Evolutionary conservation across 1,140 invertebrate genomes (phyloP).

Genomic region (Eumeta japonica): DNA sequence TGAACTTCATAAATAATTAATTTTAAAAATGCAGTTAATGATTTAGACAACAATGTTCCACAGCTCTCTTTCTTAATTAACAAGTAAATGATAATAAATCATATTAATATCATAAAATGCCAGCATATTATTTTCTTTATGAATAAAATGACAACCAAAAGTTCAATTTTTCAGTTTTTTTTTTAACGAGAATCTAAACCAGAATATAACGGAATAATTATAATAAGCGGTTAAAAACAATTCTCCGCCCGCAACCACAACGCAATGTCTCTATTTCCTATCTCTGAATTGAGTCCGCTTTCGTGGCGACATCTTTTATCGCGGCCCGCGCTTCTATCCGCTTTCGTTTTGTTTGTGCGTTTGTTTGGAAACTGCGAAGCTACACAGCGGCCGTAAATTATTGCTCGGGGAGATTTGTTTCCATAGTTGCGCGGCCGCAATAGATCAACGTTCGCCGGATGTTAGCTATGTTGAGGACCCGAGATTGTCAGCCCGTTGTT

Average conservation of each 20-base stretch:
- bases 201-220: too few relatives aligned
- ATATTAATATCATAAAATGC: too few relatives aligned
- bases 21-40: constrained; percentile 3
- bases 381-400: constrained; percentile 53
- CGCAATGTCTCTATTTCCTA: too few relatives aligned
- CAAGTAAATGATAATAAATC: constrained; percentile 25
- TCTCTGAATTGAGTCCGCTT: constrained; percentile 21
- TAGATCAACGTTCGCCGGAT: constrained; percentile 49
- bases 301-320: constrained; percentile 52
- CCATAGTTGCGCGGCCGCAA: constrained; percentile 51
- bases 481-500: constrained; percentile 37
- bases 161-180: too few relatives aligned
- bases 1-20: neutral
- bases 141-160: too few relatives aligned
- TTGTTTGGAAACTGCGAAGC: constrained; percentile 42
- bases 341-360: constrained; percentile 38
- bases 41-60: constrained; percentile 5
- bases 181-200: too few relatives aligned
- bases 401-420: constrained; percentile 51
- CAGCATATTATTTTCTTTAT: too few relatives aligned
- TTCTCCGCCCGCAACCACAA: too few relatives aligned
- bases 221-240: too few relatives aligned
- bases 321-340: constrained; percentile 40
- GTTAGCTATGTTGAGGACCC: constrained; percentile 50
- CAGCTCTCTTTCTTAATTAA: too few relatives aligned